Conservation (phyloP, 2,888 invertebrate genomes). For the Trileptium ribeirensis region DNA sequence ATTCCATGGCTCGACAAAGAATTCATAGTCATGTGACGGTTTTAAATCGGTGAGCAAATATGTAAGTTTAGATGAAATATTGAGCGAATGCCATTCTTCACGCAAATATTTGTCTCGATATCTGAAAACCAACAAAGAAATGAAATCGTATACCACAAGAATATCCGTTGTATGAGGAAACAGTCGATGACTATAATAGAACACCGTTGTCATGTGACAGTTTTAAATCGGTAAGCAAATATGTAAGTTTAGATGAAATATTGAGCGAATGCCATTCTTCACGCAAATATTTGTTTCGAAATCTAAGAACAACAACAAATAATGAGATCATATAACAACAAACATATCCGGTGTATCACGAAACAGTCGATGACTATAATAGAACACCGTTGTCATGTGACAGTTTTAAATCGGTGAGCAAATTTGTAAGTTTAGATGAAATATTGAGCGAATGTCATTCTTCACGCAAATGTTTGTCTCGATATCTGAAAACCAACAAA, state of each 20-base stretch:
- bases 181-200: too few relatives aligned
- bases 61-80: not conserved
- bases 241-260: too few relatives aligned
- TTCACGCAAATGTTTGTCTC: not conserved
- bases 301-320: too few relatives aligned
- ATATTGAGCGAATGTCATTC: not conserved
- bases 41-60: not conserved
- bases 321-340: too few relatives aligned
- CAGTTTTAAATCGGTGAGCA: not conserved
- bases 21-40: not conserved
- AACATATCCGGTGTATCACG: too few relatives aligned
- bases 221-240: too few relatives aligned
- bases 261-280: too few relatives aligned
- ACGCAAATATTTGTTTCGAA: too few relatives aligned
- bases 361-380: not conserved
- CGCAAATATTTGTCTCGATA: not conserved
- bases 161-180: too few relatives aligned
- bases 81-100: not conserved
- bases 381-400: not conserved
- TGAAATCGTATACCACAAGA: too few relatives aligned
- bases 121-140: too few relatives aligned
- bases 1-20: not conserved
- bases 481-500: not conserved
- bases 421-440: not conserved
- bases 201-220: too few relatives aligned